Base-by-base conservation (phyloP, 2,113 vertebrate species). In the Barbus barbus region DNA sequence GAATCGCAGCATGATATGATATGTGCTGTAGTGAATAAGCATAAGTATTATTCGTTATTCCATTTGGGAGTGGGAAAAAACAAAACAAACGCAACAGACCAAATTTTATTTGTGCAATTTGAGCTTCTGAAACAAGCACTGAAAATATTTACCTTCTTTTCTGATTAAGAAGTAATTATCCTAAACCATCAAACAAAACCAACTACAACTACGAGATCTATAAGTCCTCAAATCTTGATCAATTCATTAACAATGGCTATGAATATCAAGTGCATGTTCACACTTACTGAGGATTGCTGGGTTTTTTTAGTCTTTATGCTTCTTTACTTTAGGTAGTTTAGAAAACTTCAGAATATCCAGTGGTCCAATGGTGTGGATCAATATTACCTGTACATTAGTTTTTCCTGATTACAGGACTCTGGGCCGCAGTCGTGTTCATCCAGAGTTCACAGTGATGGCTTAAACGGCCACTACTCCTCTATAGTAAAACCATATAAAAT, bases 381-480 rank as follows among this genome's bases (percentile, higher is more conserved):
- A 73, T 69, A 60, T 53, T 16, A 36, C 16, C 33, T 33, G 24
- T 51, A 88, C 28, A 83, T 65, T 83, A 26, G 2, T 53, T 84
- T 76, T 38, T 77, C 71, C 74, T 36, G 82, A 78, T 85, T 81
- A 83, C 36, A 73, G 81, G 41, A 12, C 44, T 86, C 90, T 71
- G 31, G 77, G 86, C 77, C 79, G 76, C 83, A 53, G 71, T 88
- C 87, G 82, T 85, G 87, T 83, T 75, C 44, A 71, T 86, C 58
- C 85, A 82, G 76, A 89, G 83, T 85, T 92, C 92, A 93, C 91
- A 93, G 92, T 92, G 90, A 88, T 86, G 83, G 81, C 75, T 82
- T 71, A 61, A 81, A 89, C 87, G 83, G 83, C 75, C 81, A 51
- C 20, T 77, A 67, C 44, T 53, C 74, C 48, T 77, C 60, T 58